Evolutionary conservation across 2,797 vertebrate genomes (phyloP), one percentile per base, ranked within the genome.

Genomic region (Sitta carolinensis): DNA sequence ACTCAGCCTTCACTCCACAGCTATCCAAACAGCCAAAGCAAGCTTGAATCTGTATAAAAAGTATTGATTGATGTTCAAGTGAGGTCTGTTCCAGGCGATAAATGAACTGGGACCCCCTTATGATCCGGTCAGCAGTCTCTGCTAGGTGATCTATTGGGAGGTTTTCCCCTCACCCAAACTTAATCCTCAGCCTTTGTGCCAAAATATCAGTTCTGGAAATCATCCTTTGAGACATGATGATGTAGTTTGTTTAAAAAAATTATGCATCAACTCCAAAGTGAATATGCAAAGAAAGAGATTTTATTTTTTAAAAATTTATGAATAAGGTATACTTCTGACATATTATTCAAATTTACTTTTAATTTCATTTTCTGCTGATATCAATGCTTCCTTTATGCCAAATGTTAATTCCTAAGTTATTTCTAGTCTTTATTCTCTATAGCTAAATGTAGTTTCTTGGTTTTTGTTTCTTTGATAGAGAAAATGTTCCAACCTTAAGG

Each of bases 11-110:
- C 91, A 91, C 82, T 94, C 59, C 36, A 42, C 93, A 97, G 91
- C 87, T 96, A 95, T 96, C 72, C 82, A 96, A 95, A 96, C 93
- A 96, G 72, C 80, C 75, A 81, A 84, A 84, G 61, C 54, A 91
- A 90, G 68, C 68, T 90, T 84, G 68, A 77, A 83, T 91, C 90
- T 89, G 26, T 87, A 74, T 64, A 89, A 95, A 93, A 96, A 87
- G 30, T 73, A 89, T 27, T 96, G 94, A 97, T 69, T 96, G 76
- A 96, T 97, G 88, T 69, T 92, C 92, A 51, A 47, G 54, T 51
- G 89, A 84, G 34, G 72, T 70, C 79, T 19, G 1, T 30, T 90
- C 64, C 75, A 67, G 36, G 81, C 4, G 0, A 87, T 92, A 51
- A 27, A 5, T 83, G 40, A 83, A 68, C 67, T 69, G 73, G 91